Conservation (phyloP, 2,888 invertebrate genomes). For the Brenthis hecate region DNA sequence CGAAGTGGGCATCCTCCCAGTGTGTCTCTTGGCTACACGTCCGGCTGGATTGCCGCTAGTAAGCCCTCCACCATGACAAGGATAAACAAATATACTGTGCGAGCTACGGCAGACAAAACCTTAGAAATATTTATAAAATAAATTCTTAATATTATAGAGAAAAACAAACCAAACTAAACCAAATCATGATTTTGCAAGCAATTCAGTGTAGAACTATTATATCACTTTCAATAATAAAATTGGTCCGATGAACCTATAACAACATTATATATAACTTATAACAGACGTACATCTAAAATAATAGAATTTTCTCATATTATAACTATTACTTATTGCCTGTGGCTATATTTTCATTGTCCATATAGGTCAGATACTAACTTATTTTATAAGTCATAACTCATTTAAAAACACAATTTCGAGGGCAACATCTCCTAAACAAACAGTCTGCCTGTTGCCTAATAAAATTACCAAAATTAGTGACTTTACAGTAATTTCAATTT, state of each 20-base stretch:
- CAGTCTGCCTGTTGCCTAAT: constrained; percentile 12
- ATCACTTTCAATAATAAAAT: neutral
- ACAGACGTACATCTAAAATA: neutral
- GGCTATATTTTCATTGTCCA: constrained; percentile 6
- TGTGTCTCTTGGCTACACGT: no score
- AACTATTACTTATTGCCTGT: neutral
- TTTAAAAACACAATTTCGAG: constrained; percentile 18
- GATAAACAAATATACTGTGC: no score
- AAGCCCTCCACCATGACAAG: no score
- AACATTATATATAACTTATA: neutral
- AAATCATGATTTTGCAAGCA: no score
- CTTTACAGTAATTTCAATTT: constrained; percentile 11
- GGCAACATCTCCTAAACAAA: constrained; percentile 14
- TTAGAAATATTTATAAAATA: no score
- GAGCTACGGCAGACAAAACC: no score
- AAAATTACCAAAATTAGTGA: constrained; percentile 18
- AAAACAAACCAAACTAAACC: no score
- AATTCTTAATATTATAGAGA: no score
- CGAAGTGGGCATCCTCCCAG: no score
- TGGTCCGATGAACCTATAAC: neutral
- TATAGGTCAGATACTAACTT: constrained; percentile 4
- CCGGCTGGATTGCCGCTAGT: no score
- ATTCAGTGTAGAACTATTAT: no score
- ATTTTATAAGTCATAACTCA: constrained; percentile 10
- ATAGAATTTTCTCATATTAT: neutral